These are phyloP conservation scores for Ypsolopha scabrella DNA, from an alignment of 2,888 invertebrate genomes.

Conservation along the genomic window DNA sequence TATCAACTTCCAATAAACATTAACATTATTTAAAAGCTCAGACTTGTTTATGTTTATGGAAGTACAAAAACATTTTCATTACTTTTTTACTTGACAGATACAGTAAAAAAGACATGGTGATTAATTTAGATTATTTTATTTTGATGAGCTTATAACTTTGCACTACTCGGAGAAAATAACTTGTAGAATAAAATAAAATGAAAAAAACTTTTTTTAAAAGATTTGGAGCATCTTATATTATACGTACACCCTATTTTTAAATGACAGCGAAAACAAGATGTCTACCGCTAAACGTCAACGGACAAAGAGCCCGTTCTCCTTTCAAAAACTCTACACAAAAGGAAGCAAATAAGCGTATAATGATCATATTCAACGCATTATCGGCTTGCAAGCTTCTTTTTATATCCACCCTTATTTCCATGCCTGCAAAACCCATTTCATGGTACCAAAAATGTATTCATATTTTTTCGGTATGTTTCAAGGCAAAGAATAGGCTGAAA, in stretches of 20 bases:
- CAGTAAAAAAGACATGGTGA: too few relatives aligned
- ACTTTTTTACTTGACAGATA: too few relatives aligned
- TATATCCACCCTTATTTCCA: conserved; percentile 5
- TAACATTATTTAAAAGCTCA: too few relatives aligned
- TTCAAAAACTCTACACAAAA: conserved; percentile 40
- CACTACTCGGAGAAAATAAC: too few relatives aligned
- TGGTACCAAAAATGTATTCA: conserved; percentile 1
- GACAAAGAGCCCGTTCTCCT: conserved; percentile 36
- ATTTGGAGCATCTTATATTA: conserved; percentile 10
- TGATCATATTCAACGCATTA: conserved; percentile 53
- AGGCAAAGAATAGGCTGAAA: conserved; percentile 35
- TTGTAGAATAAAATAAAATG: too few relatives aligned
- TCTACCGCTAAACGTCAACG: conserved; percentile 50
- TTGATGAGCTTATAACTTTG: too few relatives aligned
- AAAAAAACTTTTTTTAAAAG: too few relatives aligned
- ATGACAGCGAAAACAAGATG: conserved; percentile 50
- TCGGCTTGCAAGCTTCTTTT: conserved; percentile 15
- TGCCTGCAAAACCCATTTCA: conserved; percentile 3
- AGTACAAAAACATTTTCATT: too few relatives aligned
- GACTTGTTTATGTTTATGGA: too few relatives aligned
- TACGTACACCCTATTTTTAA: conserved; percentile 21
- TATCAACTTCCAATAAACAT: too few relatives aligned
- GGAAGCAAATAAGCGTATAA: conserved; percentile 60
- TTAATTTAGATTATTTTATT: too few relatives aligned
- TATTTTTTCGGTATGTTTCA: conserved; percentile 15